Base-by-base conservation (phyloP, 2,888 invertebrate genomes). In the Pristionchus fissidentatus region DNA sequence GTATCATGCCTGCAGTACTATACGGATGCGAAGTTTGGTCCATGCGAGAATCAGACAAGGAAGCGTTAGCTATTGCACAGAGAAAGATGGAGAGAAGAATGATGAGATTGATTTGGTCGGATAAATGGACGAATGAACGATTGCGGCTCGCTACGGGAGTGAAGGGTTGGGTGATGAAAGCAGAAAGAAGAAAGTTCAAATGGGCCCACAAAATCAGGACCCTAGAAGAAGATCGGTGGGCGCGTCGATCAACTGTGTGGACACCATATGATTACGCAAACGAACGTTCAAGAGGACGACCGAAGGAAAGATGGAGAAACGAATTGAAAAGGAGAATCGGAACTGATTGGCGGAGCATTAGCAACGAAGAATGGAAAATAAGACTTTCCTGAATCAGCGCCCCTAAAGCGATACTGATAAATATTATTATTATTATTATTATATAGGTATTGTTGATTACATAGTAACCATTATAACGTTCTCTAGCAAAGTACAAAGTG, bases 41-140 rank as follows among this genome's bases (percentile, higher is more conserved):
- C 3, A 5, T 75, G 29, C 43, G 75, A 29, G 75, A 41, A 75
- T 46, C 75, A 1, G 77, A 77, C 32, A 77, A 52, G n/a, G 52
- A 77, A 32, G 10, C 1, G 15, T 49, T 77, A 13, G 32, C 26
- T 22, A 29, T 75, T 29, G 49, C 75, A 1, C 75, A 75, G n/a
- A 38, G 75, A 8, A 75, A 75, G 19, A 75, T 75, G 75, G 75
- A 75, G 29, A 43, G 49, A 26, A 10, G 75, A 22, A 75, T 75
- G 75, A 4, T 75, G n/a, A 35, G 75, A 15, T 5, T 75, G 29
- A 26, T 3, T 22, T 75, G 75, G 75, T 1, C 32, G 5, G 66
- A 66, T 66, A 7, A 26, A 75, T 75, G 75, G 75, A 75, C 46
- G 2, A 75, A 75, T 46, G 75, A 46, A 4, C 43, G 35, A 4